phyloP scores from a whole-genome alignment of 2,113 vertebrate species.

The Siphamia tubifer region DNA sequence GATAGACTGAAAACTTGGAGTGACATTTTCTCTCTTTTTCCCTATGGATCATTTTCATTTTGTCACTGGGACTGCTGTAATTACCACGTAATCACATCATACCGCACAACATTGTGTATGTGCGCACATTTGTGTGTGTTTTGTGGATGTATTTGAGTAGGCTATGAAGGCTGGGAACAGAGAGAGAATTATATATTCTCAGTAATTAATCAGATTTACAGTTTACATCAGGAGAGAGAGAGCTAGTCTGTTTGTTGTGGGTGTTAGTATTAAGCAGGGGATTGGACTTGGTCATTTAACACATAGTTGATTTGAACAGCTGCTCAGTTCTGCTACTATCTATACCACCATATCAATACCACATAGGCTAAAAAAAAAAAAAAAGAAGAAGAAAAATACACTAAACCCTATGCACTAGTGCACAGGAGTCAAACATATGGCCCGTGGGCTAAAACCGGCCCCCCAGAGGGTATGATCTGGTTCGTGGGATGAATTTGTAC shows the following conservation, averaged over 20 bases:
- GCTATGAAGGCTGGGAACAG: slow-evolving; percentile 9
- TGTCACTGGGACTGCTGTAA: slow-evolving; percentile 63
- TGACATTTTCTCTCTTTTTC: slow-evolving; percentile 53
- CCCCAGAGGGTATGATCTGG: too few relatives aligned
- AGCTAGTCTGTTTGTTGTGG: slow-evolving; percentile 67
- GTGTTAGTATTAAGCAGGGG: slow-evolving; percentile 68
- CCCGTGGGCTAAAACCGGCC: too few relatives aligned
- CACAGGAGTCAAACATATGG: too few relatives aligned
- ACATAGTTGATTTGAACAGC: slow-evolving; percentile 73
- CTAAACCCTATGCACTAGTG: not conserved
- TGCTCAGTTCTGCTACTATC: slow-evolving; percentile 54
- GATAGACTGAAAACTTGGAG: slow-evolving; percentile 46
- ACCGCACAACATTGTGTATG: slow-evolving; percentile 18
- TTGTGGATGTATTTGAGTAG: too few relatives aligned
- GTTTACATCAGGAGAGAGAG: slow-evolving; percentile 55
- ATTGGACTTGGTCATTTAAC: slow-evolving; percentile 70
- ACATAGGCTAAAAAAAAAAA: not conserved
- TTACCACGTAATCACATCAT: slow-evolving; percentile 68
- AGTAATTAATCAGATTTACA: slow-evolving; percentile 76
- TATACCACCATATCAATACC: slow-evolving; percentile 42
- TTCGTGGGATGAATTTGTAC: too few relatives aligned
- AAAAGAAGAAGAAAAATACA: too few relatives aligned
- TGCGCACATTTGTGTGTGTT: slow-evolving; percentile 1
- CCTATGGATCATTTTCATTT: slow-evolving; percentile 63
- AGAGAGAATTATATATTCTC: slow-evolving; percentile 66